phyloP scores from a whole-genome alignment of 2,113 vertebrate genomes.

The Gallinago undulata region DNA sequence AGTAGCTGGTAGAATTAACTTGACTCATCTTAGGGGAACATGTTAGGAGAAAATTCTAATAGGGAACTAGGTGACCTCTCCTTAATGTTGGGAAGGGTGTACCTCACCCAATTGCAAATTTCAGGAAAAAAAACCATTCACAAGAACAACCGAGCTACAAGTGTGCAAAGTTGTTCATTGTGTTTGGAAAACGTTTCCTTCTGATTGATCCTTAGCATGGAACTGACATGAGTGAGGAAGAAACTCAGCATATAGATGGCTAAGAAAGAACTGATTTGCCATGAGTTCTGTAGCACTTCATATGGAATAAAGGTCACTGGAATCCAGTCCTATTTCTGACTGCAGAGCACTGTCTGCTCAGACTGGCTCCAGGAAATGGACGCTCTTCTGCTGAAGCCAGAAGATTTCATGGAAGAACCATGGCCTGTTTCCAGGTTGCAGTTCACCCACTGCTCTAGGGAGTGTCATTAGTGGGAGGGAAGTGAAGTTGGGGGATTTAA shows the following conservation, averaged over 20 bases:
- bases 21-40: accelerated
- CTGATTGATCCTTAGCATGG: background rate
- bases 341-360: slow-evolving; percentile 42
- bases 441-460: slow-evolving; percentile 29
- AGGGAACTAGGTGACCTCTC: background rate
- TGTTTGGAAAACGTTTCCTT: background rate
- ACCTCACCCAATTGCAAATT: background rate
- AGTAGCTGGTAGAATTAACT: background rate
- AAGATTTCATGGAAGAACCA: background rate
- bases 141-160: background rate
- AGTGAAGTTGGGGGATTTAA: background rate
- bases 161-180: accelerated
- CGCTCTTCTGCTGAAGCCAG: background rate
- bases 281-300: background rate
- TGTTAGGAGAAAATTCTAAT: background rate
- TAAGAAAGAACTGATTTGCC: background rate
- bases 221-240: accelerated
- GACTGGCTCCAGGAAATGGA: slow-evolving; percentile 39
- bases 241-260: background rate
- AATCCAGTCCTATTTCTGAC: background rate
- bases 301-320: background rate
- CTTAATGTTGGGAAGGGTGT: background rate
- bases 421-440: slow-evolving; percentile 29
- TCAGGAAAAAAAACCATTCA: background rate
- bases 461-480: background rate